These are phyloP conservation scores for Keiferia lycopersicella DNA, from an alignment of 2,888 invertebrate genomes.

Conservation along the genomic window DNA sequence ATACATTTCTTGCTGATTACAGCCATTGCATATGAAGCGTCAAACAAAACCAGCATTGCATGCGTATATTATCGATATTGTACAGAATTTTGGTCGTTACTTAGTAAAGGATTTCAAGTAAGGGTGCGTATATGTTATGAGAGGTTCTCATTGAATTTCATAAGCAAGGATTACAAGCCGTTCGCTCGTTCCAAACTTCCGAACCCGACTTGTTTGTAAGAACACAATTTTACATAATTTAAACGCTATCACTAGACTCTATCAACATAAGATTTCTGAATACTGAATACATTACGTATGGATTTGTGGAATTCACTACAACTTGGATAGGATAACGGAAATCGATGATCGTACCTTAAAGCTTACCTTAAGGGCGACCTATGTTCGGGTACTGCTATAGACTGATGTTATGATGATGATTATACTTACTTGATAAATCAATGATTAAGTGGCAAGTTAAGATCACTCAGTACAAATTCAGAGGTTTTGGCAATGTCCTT, in stretches of 20 bases:
- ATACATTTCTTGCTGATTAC: slow-evolving; percentile 2
- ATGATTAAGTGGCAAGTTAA: no score
- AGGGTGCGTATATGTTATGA: slow-evolving; percentile 25
- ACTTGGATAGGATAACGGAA: no score
- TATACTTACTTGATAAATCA: no score
- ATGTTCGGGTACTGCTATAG: no score
- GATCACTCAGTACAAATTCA: no score
- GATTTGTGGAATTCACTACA: no score
- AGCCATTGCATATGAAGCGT: background rate
- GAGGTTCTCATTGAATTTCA: slow-evolving; percentile 39
- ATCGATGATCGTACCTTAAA: no score
- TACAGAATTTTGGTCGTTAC: slow-evolving; percentile 3
- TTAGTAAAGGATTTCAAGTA: slow-evolving; percentile 17
- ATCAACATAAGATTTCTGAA: slow-evolving; percentile 2
- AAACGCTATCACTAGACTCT: slow-evolving; percentile 16
- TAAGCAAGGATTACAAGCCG: slow-evolving; percentile 39
- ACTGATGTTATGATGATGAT: no score
- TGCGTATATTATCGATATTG: background rate
- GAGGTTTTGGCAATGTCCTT: no score
- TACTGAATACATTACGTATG: slow-evolving; percentile 9
- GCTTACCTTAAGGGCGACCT: no score
- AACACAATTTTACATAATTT: slow-evolving; percentile 25
- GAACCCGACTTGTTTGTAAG: slow-evolving; percentile 33
- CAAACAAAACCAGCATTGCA: slow-evolving; percentile 9
- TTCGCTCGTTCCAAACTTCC: slow-evolving; percentile 36